Evolutionary conservation across 2,113 vertebrate genomes (phyloP), one percentile per base, ranked within the genome.

Genomic region (Indicator maculatus): DNA sequence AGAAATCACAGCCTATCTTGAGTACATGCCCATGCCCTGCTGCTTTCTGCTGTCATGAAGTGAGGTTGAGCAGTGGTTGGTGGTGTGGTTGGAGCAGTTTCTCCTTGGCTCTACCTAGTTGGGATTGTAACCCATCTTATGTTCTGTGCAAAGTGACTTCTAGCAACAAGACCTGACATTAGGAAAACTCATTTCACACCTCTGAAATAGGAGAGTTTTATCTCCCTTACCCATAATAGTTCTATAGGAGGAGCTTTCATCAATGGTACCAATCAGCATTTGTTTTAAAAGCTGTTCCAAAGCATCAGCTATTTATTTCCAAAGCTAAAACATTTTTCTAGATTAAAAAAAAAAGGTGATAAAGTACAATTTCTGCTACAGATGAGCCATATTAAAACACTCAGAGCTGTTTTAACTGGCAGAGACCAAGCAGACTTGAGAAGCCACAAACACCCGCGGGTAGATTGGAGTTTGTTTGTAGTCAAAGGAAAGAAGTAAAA

Each of bases 401-500:
- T 70, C 44, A 92, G 77, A 59, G 20, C 30, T 88, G 58, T 95
- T 96, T 74, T 84, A 78, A 83, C 80, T 95, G 95, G 93, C 93
- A 91, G 69, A 56, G 47, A 64, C 44, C 33, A 77, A 88, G 47
- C 53, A 81, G 60, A 31, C 65, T 88, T 44, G 58, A 80, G 90
- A 83, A 91, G 52, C 58, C 2, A 0, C 45, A 72, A 86, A 71
- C 70, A 60, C 36, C 58, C 58, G 73, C 1, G 1, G 33, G 60
- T 60, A 92, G 65, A 83, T 33, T 78, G 58, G 26, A 78, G 66
- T 78, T 96, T 92, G 26, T 67, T 87, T 78, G 10, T 53, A 70
- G 8, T 73, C 36, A 73, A 76, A 89, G 31, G 55, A 66, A 89
- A 89, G 59, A 59, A 83, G 33, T 52, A 67, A 80, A 91, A 91